Base-by-base conservation (phyloP, 1,140 invertebrate genomes). In the Schmidtea mediterranea region DNA sequence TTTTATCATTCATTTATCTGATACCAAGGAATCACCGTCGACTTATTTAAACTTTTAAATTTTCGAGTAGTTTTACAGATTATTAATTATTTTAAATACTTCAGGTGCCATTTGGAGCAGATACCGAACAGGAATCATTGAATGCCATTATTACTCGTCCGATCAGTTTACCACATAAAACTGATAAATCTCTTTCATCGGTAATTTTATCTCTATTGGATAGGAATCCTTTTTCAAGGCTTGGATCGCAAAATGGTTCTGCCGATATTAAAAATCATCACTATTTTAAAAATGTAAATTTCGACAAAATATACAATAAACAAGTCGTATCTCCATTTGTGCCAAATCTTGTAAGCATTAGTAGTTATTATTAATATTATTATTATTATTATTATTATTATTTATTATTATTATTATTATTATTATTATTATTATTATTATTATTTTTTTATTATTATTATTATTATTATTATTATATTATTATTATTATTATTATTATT, bases 151-250 rank as follows among this genome's bases (percentile, higher is more conserved):
- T 32, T 32, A 32, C 26, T 32, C 26, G 26, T 6, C 26, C 26
- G 10, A 32, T 32, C 26, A 32, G 26, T 32, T 32, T 32, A 10
- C 26, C 26, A 3, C 26, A 32, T 32, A 32, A 32, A 32, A 32
- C 26, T 32, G 26, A 32, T 3, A 3, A 3, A 32, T 32, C 26
- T 32, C 26, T 32, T 32, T 32, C 10, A 32, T 32, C 26, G 3
- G 86, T 98, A 52, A 98, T 99, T 89, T 75, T 89, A 69, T 75
- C 81, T 76, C 72, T 99, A 52, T 69, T 99, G 56, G 73, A 89
- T 50, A 94, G 97, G 65, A 94, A 92, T 72, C 90, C 92, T 10
- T 87, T 97, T 59, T 73, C 86, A 56, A 73, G 92, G 55, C 71
- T 98, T 53, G 92, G 92, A 37, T 89, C 87, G 15, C 3, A 32